These are phyloP conservation scores for Prionailurus bengalensis DNA, from an alignment of 2,113 vertebrate species.

Conservation along the genomic window DNA sequence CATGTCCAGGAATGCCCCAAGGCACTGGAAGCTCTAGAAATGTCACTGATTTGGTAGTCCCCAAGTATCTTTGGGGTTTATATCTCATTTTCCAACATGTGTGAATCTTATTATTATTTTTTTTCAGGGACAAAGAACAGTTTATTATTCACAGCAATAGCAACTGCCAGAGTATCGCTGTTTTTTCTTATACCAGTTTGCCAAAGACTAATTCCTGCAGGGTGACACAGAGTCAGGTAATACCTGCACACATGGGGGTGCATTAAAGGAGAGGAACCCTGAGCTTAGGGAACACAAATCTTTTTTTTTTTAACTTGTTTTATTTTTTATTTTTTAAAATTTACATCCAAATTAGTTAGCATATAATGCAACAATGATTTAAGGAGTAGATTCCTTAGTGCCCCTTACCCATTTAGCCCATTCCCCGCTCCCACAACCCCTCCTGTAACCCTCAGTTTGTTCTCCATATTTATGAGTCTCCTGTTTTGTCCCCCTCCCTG, in stretches of 20 bases:
- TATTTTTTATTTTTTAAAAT: too few species aligned
- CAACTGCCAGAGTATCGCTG: neutral
- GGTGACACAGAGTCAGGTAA: neutral
- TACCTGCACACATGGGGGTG: neutral
- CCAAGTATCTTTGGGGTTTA: neutral
- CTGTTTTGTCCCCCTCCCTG: too few species aligned
- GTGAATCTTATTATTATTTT: too few species aligned
- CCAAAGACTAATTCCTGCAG: neutral
- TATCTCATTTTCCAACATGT: neutral
- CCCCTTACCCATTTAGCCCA: too few species aligned
- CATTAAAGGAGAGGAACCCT: neutral
- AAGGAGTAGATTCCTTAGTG: too few species aligned
- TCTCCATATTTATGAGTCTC: too few species aligned
- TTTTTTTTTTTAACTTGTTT: neutral
- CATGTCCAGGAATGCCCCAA: neutral
- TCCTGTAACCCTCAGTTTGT: too few species aligned
- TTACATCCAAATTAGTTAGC: too few species aligned
- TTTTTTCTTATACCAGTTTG: neutral
- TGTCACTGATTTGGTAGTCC: neutral
- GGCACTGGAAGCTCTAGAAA: neutral
- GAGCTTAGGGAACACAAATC: neutral
- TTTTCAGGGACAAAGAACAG: neutral
- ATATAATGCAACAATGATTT: too few species aligned
- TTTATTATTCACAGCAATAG: neutral
- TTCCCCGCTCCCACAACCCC: too few species aligned